Evolutionary conservation across 2,113 vertebrate species (phyloP).

Genomic region (human): GRCh38 chr5:131245001-131245500

Average conservation of each 20-base stretch:
- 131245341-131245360: neutral
- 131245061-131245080: neutral
- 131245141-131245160: neutral
- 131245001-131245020: neutral
- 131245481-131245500: neutral
- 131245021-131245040: neutral
- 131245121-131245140: neutral
- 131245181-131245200: neutral
- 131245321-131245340: neutral
- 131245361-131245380: neutral
- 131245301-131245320: neutral
- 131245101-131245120: neutral
- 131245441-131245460: neutral
- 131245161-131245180: neutral
- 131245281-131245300: neutral
- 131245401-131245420: neutral
- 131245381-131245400: neutral
- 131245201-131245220: neutral
- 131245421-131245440: slow-evolving; percentile 13
- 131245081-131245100: neutral
- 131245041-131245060: neutral
- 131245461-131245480: neutral
- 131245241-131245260: slow-evolving; percentile 24
- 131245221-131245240: neutral
- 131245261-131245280: neutral